A percentile compares a stretch with the other conserved stretches of the same genome.
These are phyloP conservation scores for Epirrita christyi DNA, from an alignment of 2,888 invertebrate species.

Conservation along the genomic window DNA sequence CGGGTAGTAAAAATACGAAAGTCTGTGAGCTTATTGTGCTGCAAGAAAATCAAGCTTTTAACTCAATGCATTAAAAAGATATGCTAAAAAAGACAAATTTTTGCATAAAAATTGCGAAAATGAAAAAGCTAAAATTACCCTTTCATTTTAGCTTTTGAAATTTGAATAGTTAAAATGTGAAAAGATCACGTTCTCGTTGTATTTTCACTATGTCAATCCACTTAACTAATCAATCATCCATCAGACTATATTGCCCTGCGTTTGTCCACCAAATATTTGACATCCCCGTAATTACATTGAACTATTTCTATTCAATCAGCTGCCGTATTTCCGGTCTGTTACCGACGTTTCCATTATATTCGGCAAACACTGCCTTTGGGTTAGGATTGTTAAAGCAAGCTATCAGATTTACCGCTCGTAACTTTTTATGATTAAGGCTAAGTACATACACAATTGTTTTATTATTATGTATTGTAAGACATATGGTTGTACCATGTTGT, in stretches of 20 bases:
- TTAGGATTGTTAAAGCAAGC: constrained; percentile 9
- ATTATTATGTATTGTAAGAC: no score
- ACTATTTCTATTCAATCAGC: constrained; percentile 43
- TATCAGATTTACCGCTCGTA: constrained; percentile 16
- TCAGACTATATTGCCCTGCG: constrained; percentile 14
- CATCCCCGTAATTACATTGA: constrained; percentile 39
- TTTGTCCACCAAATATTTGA: constrained; percentile 26
- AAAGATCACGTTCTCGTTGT: no score
- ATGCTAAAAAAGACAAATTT: no score
- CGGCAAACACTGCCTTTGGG: constrained; percentile 33
- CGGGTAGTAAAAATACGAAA: no score
- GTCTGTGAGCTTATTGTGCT: no score
- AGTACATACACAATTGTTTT: not conserved
- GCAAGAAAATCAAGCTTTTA: no score
- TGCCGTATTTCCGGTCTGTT: constrained; percentile 43
- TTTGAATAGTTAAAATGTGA: no score
- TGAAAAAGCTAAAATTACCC: no score
- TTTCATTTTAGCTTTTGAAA: no score
- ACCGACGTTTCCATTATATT: constrained; percentile 41
- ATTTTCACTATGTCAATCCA: constrained; percentile 29
- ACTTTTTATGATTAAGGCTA: constrained; percentile 16
- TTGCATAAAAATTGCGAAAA: no score
- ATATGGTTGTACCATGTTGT: no score
- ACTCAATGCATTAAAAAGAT: no score
- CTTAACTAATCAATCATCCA: constrained; percentile 15